Conservation (phyloP, 2,113 vertebrate species). For the Odontesthes bonariensis region DNA sequence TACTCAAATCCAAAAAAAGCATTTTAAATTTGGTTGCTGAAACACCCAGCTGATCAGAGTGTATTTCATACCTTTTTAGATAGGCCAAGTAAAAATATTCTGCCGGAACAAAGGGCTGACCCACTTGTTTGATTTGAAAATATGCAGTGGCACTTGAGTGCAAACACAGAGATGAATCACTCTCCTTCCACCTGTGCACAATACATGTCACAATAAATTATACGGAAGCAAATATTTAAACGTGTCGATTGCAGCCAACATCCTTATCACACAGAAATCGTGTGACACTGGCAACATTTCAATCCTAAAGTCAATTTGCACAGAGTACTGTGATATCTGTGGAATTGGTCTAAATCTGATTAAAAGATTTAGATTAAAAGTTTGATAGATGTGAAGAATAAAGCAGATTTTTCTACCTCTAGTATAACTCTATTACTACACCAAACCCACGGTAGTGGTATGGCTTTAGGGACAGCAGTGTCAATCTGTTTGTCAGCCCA, state of each 20-base stretch:
- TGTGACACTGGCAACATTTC: conserved; percentile 25
- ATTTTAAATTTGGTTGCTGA: conserved; percentile 38
- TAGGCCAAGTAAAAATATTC: conserved; percentile 50
- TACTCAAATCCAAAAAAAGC: conserved; percentile 24
- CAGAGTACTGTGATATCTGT: conserved; percentile 18
- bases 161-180: conserved; percentile 33
- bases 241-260: conserved; percentile 22
- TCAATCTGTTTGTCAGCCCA: not conserved
- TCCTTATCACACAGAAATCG: conserved; percentile 32
- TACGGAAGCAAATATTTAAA: conserved; percentile 42
- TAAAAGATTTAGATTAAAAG: conserved; percentile 14
- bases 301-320: conserved; percentile 35
- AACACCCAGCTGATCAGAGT: conserved; percentile 42
- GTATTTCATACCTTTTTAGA: conserved; percentile 50
- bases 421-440: conserved; percentile 1
- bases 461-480: not conserved
- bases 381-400: conserved; percentile 9
- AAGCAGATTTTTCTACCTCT: conserved; percentile 23
- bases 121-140: conserved; percentile 69
- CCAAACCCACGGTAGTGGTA: not conserved
- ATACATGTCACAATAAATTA: conserved; percentile 58
- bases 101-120: conserved; percentile 52
- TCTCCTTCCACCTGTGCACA: conserved; percentile 56
- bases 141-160: conserved; percentile 32
- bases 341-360: conserved; percentile 10